A percentile compares a stretch with the other conserved stretches of the same genome.
phyloP scores from a whole-genome alignment of 2,888 invertebrate genomes.

The Habrosyne pyritoides region DNA sequence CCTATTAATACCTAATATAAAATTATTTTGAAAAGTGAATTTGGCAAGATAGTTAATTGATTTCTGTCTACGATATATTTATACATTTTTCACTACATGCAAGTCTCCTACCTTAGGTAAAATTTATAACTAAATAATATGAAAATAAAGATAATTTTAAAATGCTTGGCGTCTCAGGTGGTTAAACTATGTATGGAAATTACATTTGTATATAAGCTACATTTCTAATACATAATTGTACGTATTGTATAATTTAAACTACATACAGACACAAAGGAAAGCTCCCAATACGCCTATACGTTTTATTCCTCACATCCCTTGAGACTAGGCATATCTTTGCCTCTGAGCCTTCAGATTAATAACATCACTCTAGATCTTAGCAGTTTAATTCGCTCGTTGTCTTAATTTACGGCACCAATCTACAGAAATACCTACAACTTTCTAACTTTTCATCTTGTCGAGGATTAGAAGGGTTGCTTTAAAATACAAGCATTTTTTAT shows the following conservation, averaged over 20 bases:
- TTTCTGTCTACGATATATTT: too few species aligned
- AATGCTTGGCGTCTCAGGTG: too few species aligned
- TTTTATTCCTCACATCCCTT: constrained; percentile 20
- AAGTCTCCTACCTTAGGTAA: too few species aligned
- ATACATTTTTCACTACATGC: too few species aligned
- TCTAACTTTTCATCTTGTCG: neutral
- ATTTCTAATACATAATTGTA: neutral
- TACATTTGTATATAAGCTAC: neutral
- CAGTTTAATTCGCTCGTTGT: constrained; percentile 53
- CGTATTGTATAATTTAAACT: neutral
- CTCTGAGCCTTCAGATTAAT: constrained; percentile 39
- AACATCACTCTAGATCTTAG: constrained; percentile 41
- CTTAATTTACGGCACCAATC: constrained; percentile 58
- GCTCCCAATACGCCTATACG: constrained; percentile 26
- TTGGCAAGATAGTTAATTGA: too few species aligned
- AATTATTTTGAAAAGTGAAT: too few species aligned
- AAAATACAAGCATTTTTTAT: neutral
- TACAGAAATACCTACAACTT: constrained; percentile 37
- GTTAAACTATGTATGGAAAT: too few species aligned
- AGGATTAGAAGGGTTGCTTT: neutral
- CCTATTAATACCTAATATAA: too few species aligned
- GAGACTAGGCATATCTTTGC: constrained; percentile 29
- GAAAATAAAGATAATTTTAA: too few species aligned
- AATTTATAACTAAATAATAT: too few species aligned
- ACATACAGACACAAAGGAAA: constrained; percentile 9